Evolutionary conservation across 2,113 vertebrate genomes (phyloP), one percentile per base, ranked within the genome.

Genomic region (Corapipo altera): DNA sequence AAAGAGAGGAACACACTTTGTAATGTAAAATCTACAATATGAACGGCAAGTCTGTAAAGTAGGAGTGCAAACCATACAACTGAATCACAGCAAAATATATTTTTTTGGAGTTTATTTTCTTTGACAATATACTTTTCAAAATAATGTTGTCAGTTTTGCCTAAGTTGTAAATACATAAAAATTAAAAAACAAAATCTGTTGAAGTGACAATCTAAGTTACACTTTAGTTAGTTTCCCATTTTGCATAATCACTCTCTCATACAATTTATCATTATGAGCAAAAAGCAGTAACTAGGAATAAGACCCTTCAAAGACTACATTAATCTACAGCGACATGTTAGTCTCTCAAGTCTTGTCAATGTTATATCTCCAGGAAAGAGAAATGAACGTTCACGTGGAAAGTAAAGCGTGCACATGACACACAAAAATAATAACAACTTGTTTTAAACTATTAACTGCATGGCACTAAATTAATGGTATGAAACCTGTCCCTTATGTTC

Each of bases 271-370:
- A 73, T 74, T 84, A 93, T 12, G 12, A 96, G 73, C 76, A 95
- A 94, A 91, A 94, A 71, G 64, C 76, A 87, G 55, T 67, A 91
- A 67, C 76, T 87, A 87, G 66, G 80, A 95, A 93, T 95, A 78
- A 97, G 80, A 82, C 20, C 73, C 52, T 82, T 95, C 89, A 84
- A 96, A 96, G 76, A 72, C 70, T 85, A 65, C 86, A 94, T 75
- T 96, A 91, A 96, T 89, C 65, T 87, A 78, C 39, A 92, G 73
- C 0, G 14, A 95, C 80, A 17, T 44, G 35, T 57, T 72, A 81
- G 89, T 69, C 86, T 92, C 89, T 95, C 84, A 93, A 92, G 76
- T 89, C 89, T 69, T n/a, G 5, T 95, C 87, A 94, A 49, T 57
- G 65, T 81, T 84, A 33, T 37, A 72, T 69, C 73, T 44, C 20